phyloP scores from a whole-genome alignment of 1,140 invertebrate genomes.

The Heliconius nattereri region DNA sequence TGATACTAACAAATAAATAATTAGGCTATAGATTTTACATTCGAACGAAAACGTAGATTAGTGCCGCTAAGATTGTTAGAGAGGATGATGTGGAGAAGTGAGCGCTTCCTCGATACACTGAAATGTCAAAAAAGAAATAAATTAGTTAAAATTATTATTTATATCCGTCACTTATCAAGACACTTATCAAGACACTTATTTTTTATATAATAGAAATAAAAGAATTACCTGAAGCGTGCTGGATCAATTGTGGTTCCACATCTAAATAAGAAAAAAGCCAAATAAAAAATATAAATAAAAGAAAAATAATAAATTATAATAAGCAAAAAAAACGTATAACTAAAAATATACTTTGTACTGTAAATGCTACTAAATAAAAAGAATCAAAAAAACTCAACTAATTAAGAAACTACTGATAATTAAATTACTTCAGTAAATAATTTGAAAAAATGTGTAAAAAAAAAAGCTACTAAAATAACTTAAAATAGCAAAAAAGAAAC shows the following conservation, averaged over 20 bases:
- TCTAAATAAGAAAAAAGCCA: slow-evolving; percentile 55
- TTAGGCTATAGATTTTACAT: slow-evolving; percentile 56
- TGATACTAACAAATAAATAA: slow-evolving; percentile 66
- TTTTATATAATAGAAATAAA: background rate
- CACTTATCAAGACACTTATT: too few relatives aligned
- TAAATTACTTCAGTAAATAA: too few relatives aligned
- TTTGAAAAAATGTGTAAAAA: too few relatives aligned
- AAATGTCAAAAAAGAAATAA: slow-evolving; percentile 35
- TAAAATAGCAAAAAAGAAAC: background rate
- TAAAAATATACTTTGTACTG: background rate
- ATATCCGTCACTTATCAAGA: too few relatives aligned
- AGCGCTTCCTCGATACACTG: slow-evolving; percentile 56
- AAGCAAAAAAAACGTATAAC: background rate
- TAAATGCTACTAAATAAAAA: background rate
- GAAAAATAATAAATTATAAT: slow-evolving; percentile 26
- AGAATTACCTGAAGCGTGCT: slow-evolving; percentile 60
- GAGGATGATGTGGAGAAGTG: slow-evolving; percentile 45
- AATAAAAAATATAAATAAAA: slow-evolving; percentile 48
- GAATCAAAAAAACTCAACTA: too few relatives aligned
- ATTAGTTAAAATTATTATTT: background rate
- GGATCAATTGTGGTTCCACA: slow-evolving; percentile 56
- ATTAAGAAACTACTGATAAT: too few relatives aligned
- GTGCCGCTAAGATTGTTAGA: slow-evolving; percentile 41
- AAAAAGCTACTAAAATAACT: too few relatives aligned
- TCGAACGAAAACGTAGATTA: slow-evolving; percentile 72